Conservation (phyloP, 2,113 vertebrate genomes). For the Vidua chalybeata region DNA sequence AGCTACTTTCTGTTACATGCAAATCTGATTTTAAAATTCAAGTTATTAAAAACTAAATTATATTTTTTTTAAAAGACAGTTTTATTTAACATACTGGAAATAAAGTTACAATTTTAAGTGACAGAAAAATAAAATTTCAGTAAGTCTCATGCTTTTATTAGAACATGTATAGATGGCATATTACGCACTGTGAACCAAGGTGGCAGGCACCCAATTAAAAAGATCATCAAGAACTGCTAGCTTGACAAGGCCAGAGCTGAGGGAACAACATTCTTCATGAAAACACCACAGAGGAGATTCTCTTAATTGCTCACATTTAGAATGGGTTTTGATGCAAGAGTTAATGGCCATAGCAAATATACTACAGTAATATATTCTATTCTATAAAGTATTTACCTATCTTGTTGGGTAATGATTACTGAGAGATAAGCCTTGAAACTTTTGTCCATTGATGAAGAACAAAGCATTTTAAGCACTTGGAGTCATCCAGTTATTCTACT, state of each 20-base stretch:
- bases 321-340: background rate
- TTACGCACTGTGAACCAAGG: background rate
- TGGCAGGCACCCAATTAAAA: background rate
- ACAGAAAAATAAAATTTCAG: background rate
- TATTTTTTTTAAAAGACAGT: background rate
- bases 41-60: background rate
- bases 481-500: conserved; percentile 48
- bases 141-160: background rate
- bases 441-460: background rate
- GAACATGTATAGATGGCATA: background rate
- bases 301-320: background rate
- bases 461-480: conserved; percentile 24
- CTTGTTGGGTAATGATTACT: background rate
- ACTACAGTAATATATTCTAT: background rate
- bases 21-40: background rate
- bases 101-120: background rate
- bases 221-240: background rate
- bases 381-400: background rate
- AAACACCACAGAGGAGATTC: background rate
- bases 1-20: background rate
- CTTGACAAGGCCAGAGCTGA: background rate
- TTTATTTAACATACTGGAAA: background rate
- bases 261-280: background rate
- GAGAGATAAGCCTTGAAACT: background rate
- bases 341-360: background rate